Evolutionary conservation across 2,113 vertebrate genomes (phyloP).

Genomic region (Leptobrachium leishanense): DNA sequence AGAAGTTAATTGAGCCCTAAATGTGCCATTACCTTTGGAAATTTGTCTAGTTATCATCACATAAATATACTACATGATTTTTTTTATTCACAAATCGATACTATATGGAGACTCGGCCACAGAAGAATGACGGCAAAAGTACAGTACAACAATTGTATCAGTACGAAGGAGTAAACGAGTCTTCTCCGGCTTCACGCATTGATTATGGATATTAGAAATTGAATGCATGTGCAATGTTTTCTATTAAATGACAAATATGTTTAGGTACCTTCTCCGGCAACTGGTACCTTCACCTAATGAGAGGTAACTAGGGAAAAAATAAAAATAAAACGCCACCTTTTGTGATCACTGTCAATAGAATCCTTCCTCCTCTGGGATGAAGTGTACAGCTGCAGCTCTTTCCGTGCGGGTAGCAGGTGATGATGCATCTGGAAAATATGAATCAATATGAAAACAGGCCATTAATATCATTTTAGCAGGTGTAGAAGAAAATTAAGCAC

Average conservation of each 20-base stretch:
- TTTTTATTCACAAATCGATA: too few species aligned
- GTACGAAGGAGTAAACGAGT: too few species aligned
- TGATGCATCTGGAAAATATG: slow-evolving; percentile 27
- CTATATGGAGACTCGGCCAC: too few species aligned
- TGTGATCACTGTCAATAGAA: slow-evolving; percentile 4
- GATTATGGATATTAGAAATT: too few species aligned
- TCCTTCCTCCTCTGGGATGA: slow-evolving; percentile 10
- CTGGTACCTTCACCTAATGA: background rate
- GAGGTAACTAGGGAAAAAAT: slow-evolving; percentile 20
- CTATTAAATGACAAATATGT: background rate
- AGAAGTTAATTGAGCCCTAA: too few species aligned
- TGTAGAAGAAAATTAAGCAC: background rate
- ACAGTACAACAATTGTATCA: too few species aligned
- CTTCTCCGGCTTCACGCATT: too few species aligned
- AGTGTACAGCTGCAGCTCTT: background rate
- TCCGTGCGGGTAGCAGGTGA: slow-evolving; percentile 18
- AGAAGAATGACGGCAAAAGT: too few species aligned
- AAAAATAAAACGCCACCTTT: slow-evolving; percentile 34
- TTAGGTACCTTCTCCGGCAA: background rate
- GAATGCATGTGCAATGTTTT: background rate
- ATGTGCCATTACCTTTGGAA: too few species aligned
- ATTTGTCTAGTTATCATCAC: too few species aligned
- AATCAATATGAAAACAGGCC: slow-evolving; percentile 6
- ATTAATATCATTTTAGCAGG: background rate
- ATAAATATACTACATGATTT: too few species aligned